Conservation (phyloP, 1,140 invertebrate genomes). For the Drosophila pandora region DNA sequence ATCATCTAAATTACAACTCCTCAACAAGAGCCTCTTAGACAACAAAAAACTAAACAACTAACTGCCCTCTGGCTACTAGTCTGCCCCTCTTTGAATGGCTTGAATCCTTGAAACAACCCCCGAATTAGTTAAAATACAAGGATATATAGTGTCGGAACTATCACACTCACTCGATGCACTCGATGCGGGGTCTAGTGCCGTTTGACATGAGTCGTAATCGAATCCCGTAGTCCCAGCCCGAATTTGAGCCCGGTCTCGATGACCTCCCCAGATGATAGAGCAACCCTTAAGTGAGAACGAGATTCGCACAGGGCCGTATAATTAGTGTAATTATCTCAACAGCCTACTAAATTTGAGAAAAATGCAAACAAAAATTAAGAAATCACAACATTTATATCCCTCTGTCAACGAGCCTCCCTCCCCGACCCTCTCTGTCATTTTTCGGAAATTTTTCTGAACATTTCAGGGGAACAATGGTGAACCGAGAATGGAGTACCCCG, state of each 20-base stretch:
- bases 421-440: background rate
- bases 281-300: conserved; percentile 56
- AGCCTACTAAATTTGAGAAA: conserved; percentile 81
- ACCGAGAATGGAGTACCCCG: too few relatives aligned
- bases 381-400: conserved; percentile 83
- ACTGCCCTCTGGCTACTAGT: background rate
- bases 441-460: background rate
- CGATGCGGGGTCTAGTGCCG: conserved; percentile 34
- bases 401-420: conserved; percentile 65
- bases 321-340: conserved; percentile 82
- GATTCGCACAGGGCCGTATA: conserved; percentile 56
- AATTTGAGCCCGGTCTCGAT: conserved; percentile 27
- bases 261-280: conserved; percentile 39
- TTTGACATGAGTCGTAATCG: conserved; percentile 58
- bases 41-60: background rate
- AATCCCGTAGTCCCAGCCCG: conserved; percentile 18
- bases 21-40: background rate
- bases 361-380: conserved; percentile 83
- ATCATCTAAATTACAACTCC: too few relatives aligned
- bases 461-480: conserved; percentile 9
- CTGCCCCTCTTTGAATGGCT: background rate
- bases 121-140: background rate
- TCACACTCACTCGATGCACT: conserved; percentile 33
- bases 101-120: background rate
- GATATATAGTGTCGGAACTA: conserved; percentile 6